phyloP scores from a whole-genome alignment of 2,113 vertebrate genomes.

The Siniperca knerii region DNA sequence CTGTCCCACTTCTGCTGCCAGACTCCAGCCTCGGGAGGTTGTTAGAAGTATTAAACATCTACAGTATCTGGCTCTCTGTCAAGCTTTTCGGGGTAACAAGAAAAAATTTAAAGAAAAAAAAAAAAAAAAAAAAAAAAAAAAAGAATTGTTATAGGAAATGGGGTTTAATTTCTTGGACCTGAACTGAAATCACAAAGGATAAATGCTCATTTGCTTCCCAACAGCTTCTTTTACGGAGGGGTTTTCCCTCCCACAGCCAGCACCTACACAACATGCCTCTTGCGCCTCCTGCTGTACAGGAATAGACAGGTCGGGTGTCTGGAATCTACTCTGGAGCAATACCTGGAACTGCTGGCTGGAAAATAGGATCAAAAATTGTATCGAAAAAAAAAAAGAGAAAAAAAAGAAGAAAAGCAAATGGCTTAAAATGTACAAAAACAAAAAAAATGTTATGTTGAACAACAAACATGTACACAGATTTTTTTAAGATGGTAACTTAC shows the following conservation, averaged over 20 bases:
- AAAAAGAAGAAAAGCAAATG: slow-evolving; percentile 59
- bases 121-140: slow-evolving; percentile 53
- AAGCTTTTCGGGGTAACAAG: slow-evolving; percentile 62
- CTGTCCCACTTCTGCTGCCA: slow-evolving; percentile 69
- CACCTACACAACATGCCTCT: slow-evolving; percentile 61
- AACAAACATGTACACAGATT: slow-evolving; percentile 65
- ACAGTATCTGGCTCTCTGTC: slow-evolving; percentile 50
- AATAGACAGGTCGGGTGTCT: slow-evolving; percentile 69
- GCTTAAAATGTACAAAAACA: slow-evolving; percentile 72
- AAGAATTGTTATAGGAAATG: slow-evolving; percentile 54
- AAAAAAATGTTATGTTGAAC: slow-evolving; percentile 63
- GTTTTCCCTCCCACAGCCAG: slow-evolving; percentile 63
- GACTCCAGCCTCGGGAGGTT: slow-evolving; percentile 66
- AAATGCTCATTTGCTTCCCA: slow-evolving; percentile 67
- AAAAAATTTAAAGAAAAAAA: no score
- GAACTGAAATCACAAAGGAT: slow-evolving; percentile 74
- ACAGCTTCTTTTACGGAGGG: slow-evolving; percentile 69
- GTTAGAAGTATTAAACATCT: slow-evolving; percentile 66
- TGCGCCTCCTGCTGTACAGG: slow-evolving; percentile 75
- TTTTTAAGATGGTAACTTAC: slow-evolving; percentile 69
- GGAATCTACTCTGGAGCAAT: slow-evolving; percentile 71
- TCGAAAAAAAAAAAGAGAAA: slow-evolving; percentile 16
- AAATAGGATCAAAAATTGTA: slow-evolving; percentile 63
- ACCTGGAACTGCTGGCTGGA: slow-evolving; percentile 72
- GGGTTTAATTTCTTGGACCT: slow-evolving; percentile 71